A percentile compares a stretch with the other conserved stretches of the same genome.
phyloP scores from a whole-genome alignment of 2,888 invertebrate genomes.

The Molanna angustata region DNA sequence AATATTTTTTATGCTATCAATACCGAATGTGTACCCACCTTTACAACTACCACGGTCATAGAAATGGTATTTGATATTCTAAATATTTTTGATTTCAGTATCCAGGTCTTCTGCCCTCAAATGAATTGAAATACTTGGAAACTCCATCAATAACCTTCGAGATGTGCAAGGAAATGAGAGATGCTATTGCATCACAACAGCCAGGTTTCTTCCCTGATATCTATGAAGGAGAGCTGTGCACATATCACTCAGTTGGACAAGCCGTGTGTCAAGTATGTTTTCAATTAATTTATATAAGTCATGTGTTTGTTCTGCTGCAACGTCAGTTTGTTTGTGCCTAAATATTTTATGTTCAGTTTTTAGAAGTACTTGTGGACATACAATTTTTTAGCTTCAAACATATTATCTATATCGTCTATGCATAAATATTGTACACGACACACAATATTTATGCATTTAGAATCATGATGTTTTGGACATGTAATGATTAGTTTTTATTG shows the following conservation, averaged over 20 bases:
- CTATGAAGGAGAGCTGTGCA: slow-evolving; percentile 19
- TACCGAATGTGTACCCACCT: not conserved
- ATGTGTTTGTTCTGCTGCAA: too few species aligned
- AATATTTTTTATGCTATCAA: too few species aligned
- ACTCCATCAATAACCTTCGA: slow-evolving; percentile 12
- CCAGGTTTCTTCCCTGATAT: slow-evolving; percentile 20
- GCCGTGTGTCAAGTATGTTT: slow-evolving; percentile 19
- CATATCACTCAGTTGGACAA: slow-evolving; percentile 19
- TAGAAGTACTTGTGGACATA: too few species aligned
- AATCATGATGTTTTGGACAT: too few species aligned
- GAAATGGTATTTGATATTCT: not conserved
- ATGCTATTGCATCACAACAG: slow-evolving; percentile 6
- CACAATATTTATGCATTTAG: too few species aligned
- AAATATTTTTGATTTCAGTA: slow-evolving; percentile 10
- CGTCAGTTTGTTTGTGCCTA: too few species aligned
- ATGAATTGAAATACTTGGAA: slow-evolving; percentile 13
- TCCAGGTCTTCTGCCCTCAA: slow-evolving; percentile 12
- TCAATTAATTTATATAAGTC: not conserved
- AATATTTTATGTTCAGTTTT: too few species aligned
- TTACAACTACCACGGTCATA: not conserved
- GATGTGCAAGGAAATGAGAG: slow-evolving; percentile 14
- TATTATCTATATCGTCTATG: too few species aligned
- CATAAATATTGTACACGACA: too few species aligned
- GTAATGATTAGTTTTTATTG: too few species aligned
- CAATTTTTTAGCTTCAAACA: too few species aligned